These are phyloP conservation scores for Periparus ater DNA, from an alignment of 2,797 vertebrate genomes.

Conservation along the genomic window DNA sequence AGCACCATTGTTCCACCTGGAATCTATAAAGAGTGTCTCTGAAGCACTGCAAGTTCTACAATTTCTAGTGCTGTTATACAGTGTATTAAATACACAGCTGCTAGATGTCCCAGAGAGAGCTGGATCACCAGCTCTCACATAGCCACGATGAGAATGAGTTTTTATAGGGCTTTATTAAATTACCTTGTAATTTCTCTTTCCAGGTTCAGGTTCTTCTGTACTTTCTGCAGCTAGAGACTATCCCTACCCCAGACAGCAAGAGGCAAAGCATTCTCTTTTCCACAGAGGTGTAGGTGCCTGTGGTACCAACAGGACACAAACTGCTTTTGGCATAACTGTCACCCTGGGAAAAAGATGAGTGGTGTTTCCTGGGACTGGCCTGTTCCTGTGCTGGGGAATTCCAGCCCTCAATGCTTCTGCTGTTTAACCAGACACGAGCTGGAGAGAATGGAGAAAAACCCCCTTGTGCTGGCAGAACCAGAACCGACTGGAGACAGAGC, in stretches of 20 bases:
- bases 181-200: not conserved
- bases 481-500: not conserved
- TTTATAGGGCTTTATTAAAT: not conserved
- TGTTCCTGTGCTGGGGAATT: not conserved
- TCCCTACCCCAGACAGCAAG: slow-evolving; percentile 93
- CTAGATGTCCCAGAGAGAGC: not conserved
- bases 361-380: not conserved
- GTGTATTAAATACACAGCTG: not conserved
- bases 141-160: not conserved
- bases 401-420: not conserved
- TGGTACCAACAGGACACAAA: not conserved
- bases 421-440: slow-evolving; percentile 8
- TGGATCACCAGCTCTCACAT: not conserved
- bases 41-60: not conserved
- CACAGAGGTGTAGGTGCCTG: slow-evolving; percentile 85
- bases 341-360: not conserved
- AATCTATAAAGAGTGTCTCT: not conserved
- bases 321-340: not conserved
- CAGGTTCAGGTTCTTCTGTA: slow-evolving; percentile 95
- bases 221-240: slow-evolving; percentile 92
- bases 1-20: not conserved
- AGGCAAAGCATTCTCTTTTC: slow-evolving; percentile 93
- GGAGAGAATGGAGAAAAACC: not conserved
- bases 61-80: not conserved
- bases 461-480: not conserved